These are phyloP conservation scores for Lagenorhynchus albirostris DNA, from an alignment of 2,113 vertebrate genomes.

Conservation along the genomic window DNA sequence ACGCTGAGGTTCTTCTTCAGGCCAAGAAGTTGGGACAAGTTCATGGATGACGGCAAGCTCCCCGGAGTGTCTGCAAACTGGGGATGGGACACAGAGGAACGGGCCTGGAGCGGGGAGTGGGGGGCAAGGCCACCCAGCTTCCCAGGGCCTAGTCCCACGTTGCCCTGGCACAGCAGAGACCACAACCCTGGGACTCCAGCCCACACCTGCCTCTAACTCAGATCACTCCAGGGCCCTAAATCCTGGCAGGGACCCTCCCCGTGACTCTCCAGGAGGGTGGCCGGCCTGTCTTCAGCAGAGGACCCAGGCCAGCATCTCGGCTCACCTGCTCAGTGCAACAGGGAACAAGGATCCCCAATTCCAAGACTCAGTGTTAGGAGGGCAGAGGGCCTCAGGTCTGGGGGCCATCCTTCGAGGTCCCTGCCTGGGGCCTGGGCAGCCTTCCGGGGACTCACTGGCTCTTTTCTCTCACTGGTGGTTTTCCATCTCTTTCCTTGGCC, in stretches of 20 bases:
- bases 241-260: not conserved
- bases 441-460: not conserved
- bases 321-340: not conserved
- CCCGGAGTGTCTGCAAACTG: constrained; percentile 84
- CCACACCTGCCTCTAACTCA: not conserved
- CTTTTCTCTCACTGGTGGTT: not conserved
- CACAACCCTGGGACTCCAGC: not conserved
- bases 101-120: not conserved
- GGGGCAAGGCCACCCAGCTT: not conserved
- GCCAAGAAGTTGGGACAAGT: constrained; percentile 77
- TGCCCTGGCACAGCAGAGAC: not conserved
- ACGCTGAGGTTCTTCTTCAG: constrained; percentile 79
- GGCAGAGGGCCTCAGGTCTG: not conserved
- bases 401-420: not conserved
- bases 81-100: not conserved
- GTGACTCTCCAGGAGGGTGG: not conserved
- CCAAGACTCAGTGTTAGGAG: not conserved
- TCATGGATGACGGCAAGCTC: constrained; percentile 79
- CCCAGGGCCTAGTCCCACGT: not conserved
- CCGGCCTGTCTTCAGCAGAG: not conserved
- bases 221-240: not conserved
- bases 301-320: not conserved
- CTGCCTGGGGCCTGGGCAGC: no score
- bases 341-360: not conserved
- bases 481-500: not conserved